These are phyloP conservation scores for Xenopus petersii DNA, from an alignment of 2,797 vertebrate genomes.

Conservation along the genomic window DNA sequence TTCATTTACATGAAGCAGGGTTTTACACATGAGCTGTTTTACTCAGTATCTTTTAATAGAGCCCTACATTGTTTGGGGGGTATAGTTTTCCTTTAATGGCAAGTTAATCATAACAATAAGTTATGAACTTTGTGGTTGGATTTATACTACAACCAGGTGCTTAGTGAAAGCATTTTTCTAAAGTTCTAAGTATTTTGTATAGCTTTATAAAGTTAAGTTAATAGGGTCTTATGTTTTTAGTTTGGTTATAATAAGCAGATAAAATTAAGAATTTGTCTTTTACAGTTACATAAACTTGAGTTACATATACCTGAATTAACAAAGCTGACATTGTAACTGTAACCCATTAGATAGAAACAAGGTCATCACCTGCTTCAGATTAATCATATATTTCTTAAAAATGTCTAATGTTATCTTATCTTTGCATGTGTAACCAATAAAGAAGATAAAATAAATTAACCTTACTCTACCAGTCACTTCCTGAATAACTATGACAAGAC, in stretches of 20 bases:
- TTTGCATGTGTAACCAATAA: background rate
- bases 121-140: too few species aligned
- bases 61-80: too few species aligned
- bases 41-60: too few species aligned
- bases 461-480: slow-evolving; percentile 5
- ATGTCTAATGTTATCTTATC: slow-evolving; percentile 12
- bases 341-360: slow-evolving; percentile 3
- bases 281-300: slow-evolving; percentile 8
- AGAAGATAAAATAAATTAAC: slow-evolving; percentile 21
- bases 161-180: too few species aligned
- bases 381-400: slow-evolving; percentile 6
- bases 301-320: background rate
- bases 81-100: too few species aligned
- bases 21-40: too few species aligned
- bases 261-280: slow-evolving; percentile 16
- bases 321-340: background rate
- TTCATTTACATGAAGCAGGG: too few species aligned
- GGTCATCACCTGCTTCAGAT: slow-evolving; percentile 1
- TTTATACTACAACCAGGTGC: too few species aligned
- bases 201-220: background rate
- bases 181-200: background rate
- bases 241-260: slow-evolving; percentile 1
- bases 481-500: background rate
- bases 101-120: too few species aligned
- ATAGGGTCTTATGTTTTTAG: background rate